phyloP scores from a whole-genome alignment of 1,140 invertebrate species.

The Cotesia vestalis region DNA sequence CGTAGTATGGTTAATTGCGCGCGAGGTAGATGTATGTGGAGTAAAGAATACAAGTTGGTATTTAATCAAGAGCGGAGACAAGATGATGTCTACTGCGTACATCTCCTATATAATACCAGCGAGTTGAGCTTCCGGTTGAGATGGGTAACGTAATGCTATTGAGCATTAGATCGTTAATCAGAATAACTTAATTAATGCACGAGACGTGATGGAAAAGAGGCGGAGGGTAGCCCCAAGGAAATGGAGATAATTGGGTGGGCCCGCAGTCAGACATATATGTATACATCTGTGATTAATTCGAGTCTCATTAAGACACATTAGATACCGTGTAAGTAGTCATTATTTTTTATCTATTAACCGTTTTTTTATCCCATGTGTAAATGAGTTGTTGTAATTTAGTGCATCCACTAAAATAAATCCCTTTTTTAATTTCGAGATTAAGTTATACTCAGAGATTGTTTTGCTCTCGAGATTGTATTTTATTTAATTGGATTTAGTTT shows the following conservation, averaged over 20 bases:
- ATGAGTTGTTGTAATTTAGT: too few species aligned
- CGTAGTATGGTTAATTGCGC: slow-evolving; percentile 48
- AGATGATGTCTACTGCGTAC: too few species aligned
- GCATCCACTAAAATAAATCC: too few species aligned
- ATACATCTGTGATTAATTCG: slow-evolving; percentile 49
- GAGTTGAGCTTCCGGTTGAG: slow-evolving; percentile 10
- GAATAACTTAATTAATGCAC: slow-evolving; percentile 59
- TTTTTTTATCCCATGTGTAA: background rate
- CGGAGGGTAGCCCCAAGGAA: slow-evolving; percentile 16
- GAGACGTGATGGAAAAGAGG: slow-evolving; percentile 16
- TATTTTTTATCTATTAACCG: slow-evolving; percentile 5
- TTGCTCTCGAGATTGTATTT: too few species aligned
- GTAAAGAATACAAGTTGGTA: background rate
- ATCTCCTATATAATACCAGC: too few species aligned
- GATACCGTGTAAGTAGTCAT: slow-evolving; percentile 31
- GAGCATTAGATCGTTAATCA: slow-evolving; percentile 31
- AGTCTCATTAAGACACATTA: slow-evolving; percentile 55
- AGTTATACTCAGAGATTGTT: too few species aligned
- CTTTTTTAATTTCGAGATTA: too few species aligned
- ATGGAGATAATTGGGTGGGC: slow-evolving; percentile 49
- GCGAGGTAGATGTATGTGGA: slow-evolving; percentile 34
- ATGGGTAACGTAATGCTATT: background rate
- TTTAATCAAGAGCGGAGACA: slow-evolving; percentile 3
- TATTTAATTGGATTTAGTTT: too few species aligned
- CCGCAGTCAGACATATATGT: slow-evolving; percentile 30